Evolutionary conservation across 2,888 invertebrate species (phyloP).

Genomic region (Colostygia pectinataria): DNA sequence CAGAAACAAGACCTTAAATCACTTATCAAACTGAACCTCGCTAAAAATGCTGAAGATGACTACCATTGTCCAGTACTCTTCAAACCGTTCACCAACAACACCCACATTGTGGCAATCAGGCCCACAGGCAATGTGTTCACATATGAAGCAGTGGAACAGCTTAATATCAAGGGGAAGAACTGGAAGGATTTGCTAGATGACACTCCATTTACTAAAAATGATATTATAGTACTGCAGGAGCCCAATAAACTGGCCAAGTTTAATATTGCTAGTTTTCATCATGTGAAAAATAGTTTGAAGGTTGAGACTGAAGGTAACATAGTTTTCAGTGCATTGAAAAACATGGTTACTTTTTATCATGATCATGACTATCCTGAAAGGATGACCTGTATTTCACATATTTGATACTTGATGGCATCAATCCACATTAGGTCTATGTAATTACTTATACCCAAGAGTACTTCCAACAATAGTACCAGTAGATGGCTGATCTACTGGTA

Average conservation of each 20-base stretch:
- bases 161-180: slow-evolving; percentile 97
- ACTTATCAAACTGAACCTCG: slow-evolving; percentile 92
- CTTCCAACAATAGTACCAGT: too few relatives aligned
- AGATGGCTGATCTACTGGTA: too few relatives aligned
- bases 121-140: slow-evolving; percentile 98
- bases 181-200: slow-evolving; percentile 97
- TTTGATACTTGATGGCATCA: too few relatives aligned
- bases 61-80: slow-evolving; percentile 97
- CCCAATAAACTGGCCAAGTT: slow-evolving; percentile 95
- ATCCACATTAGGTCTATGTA: too few relatives aligned
- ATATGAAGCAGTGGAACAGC: slow-evolving; percentile 96
- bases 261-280: slow-evolving; percentile 96
- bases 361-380: too few relatives aligned
- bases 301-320: slow-evolving; percentile 91
- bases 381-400: too few relatives aligned
- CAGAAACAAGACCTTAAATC: slow-evolving; percentile 91
- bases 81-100: slow-evolving; percentile 95
- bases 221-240: slow-evolving; percentile 96
- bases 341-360: too few relatives aligned
- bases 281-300: slow-evolving; percentile 94
- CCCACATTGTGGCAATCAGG: slow-evolving; percentile 94
- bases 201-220: slow-evolving; percentile 92
- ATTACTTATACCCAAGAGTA: too few relatives aligned
- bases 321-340: too few relatives aligned
- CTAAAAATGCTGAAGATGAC: slow-evolving; percentile 91